Evolutionary conservation across 2,113 vertebrate genomes (phyloP), one percentile per base, ranked within the genome.

Genomic region (Callionymus lyra): DNA sequence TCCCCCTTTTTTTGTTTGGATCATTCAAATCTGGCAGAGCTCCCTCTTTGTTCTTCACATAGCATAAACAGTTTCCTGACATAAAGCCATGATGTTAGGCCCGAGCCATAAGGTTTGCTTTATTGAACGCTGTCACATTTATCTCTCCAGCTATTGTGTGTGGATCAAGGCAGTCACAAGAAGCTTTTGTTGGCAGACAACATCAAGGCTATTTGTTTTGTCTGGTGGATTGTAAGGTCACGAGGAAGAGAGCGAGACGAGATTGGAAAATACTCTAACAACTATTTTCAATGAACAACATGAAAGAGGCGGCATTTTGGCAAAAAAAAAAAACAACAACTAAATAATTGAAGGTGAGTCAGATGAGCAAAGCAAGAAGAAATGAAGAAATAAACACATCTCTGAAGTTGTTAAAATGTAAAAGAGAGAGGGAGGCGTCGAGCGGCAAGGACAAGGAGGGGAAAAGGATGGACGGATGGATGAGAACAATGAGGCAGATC

Each of bases 161-260:
- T 6, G 16, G 62, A 70, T 65, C 74, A 67, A 69, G 65, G 68
- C 68, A 68, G 73, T 64, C 62, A 44, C 62, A 43, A 42, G 10
- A 55, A 49, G 52, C 49, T 64, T 81, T 66, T 68, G 70, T 67
- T 71, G 69, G 67, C 70, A 47, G 76, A 72, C 69, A 63, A 72
- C 56, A 65, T 70, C 68, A 70, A 72, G 63, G 60, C 78, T 76
- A 67, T 82, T 82, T 83, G 79, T 81, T 83, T 83, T 80, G 75
- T 79, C 76, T 76, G 50, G 44, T 14, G 45, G 73, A 81, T 77
- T 76, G 76, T 68, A 53, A 77, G 79, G 77, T 81, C 79, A 84
- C 62, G 50, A 44, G 68, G 42, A 66, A 33, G 33, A 18, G 10
- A 64, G 61, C 71, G 53, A 65, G 56, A 27, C 71, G 72, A 63